These are phyloP conservation scores for Rhinopomastus cyanomelas DNA, from an alignment of 2,113 vertebrate species.

Conservation along the genomic window DNA sequence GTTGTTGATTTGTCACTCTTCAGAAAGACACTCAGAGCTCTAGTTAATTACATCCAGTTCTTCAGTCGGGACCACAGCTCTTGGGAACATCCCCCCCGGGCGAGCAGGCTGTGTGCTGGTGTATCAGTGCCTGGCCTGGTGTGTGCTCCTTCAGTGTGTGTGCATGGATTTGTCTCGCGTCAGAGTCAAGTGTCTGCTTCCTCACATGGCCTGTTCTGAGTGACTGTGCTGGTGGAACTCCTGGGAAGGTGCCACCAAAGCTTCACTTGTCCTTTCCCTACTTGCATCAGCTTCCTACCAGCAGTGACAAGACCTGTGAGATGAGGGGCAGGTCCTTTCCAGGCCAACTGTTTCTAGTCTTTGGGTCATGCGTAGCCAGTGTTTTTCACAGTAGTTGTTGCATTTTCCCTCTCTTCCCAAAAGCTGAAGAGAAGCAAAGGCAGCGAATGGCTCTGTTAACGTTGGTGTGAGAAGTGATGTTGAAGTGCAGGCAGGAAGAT, in stretches of 20 bases:
- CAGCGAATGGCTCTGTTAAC: not conserved
- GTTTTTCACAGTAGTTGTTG: not conserved
- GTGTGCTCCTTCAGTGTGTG: not conserved
- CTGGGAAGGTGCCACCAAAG: not conserved
- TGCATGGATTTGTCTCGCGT: not conserved
- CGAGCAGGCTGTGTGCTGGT: not conserved
- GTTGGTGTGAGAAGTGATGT: not conserved
- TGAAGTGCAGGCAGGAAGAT: not conserved
- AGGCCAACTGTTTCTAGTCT: not conserved
- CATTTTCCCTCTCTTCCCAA: not conserved
- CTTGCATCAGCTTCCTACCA: not conserved
- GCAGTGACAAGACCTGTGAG: not conserved
- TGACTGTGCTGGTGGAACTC: not conserved
- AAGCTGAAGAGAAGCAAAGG: not conserved
- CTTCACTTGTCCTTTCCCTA: not conserved
- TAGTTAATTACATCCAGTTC: not conserved
- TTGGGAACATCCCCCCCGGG: not conserved
- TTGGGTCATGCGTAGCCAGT: not conserved
- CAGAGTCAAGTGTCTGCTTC: fast-evolving
- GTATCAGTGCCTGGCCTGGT: not conserved
- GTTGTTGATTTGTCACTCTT: slow-evolving; percentile 12
- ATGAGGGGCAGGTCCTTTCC: not conserved
- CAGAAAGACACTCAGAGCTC: not conserved
- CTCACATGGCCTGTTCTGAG: not conserved
- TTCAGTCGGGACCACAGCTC: not conserved